These are phyloP conservation scores for Amiota mariae DNA, from an alignment of 2,888 invertebrate species.

Conservation along the genomic window DNA sequence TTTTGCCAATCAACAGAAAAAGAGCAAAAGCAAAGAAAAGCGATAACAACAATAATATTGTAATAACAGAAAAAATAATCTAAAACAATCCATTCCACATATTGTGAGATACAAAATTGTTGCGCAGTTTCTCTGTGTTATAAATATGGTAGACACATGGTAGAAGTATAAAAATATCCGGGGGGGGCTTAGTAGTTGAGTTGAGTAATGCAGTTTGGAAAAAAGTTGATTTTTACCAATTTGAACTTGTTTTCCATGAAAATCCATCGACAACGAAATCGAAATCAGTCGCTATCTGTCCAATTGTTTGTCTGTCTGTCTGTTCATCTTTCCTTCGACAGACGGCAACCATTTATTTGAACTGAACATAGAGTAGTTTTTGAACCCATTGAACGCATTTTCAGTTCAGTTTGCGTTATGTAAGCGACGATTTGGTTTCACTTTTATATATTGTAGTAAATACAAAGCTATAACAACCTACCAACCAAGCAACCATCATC, in stretches of 20 bases:
- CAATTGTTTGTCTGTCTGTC: background rate
- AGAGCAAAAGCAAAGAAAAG: background rate
- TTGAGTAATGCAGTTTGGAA: background rate
- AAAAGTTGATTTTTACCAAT: conserved; percentile 63
- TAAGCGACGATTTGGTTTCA: conserved; percentile 12
- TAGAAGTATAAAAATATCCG: too few relatives aligned
- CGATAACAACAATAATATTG: conserved; percentile 7
- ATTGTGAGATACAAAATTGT: conserved; percentile 5
- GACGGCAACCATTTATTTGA: too few relatives aligned
- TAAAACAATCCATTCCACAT: background rate
- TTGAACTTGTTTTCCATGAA: conserved; percentile 52
- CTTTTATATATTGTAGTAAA: background rate
- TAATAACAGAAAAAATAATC: background rate
- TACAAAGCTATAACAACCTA: conserved; percentile 1
- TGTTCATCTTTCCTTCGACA: background rate
- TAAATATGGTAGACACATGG: too few relatives aligned
- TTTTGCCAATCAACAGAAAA: conserved; percentile 1
- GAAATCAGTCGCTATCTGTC: background rate
- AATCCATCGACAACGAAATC: conserved; percentile 3
- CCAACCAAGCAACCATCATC: background rate
- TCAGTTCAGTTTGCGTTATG: background rate
- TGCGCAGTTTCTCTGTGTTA: too few relatives aligned
- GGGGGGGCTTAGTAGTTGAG: conserved; percentile 31
- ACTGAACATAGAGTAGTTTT: background rate
- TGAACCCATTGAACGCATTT: conserved; percentile 17